Percentiles rank a stretch among this genome's conserved stretches.
These are phyloP conservation scores for Lucilia cuprina DNA, from an alignment of 1,140 invertebrate species.

Conservation along the genomic window DNA sequence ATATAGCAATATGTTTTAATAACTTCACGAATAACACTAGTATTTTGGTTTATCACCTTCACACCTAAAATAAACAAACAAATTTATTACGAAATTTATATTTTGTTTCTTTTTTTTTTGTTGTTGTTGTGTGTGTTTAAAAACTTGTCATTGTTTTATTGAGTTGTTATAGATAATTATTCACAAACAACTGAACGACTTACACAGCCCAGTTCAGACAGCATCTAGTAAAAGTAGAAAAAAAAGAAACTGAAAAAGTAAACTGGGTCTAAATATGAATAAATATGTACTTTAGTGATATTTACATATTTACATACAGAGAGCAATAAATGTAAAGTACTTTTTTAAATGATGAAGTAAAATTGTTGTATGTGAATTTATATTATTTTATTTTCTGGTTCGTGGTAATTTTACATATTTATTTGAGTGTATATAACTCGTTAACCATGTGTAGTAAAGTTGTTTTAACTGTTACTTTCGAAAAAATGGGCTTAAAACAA, in stretches of 20 bases:
- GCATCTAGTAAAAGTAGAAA: no score
- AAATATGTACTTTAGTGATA: neutral
- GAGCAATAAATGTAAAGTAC: no score
- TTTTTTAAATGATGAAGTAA: no score
- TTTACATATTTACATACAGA: neutral
- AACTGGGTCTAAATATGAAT: constrained; percentile 2
- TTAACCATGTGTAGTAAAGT: neutral
- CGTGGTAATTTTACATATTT: neutral
- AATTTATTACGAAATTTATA: no score
- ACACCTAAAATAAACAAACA: no score
- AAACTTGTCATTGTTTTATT: neutral
- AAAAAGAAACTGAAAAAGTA: neutral
- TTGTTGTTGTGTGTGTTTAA: no score
- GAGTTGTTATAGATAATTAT: neutral
- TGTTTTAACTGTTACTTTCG: neutral
- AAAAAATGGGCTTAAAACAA: neutral
- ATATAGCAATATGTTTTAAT: no score
- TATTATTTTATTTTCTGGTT: neutral
- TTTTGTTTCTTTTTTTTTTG: no score
- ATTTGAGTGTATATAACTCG: neutral
- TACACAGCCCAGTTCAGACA: neutral
- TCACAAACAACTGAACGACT: neutral
- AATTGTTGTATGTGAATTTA: neutral
- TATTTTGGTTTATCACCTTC: no score
- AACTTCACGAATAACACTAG: no score